Evolutionary conservation across 2,113 vertebrate genomes (phyloP).

Genomic region (Peromyscus polionotus): DNA sequence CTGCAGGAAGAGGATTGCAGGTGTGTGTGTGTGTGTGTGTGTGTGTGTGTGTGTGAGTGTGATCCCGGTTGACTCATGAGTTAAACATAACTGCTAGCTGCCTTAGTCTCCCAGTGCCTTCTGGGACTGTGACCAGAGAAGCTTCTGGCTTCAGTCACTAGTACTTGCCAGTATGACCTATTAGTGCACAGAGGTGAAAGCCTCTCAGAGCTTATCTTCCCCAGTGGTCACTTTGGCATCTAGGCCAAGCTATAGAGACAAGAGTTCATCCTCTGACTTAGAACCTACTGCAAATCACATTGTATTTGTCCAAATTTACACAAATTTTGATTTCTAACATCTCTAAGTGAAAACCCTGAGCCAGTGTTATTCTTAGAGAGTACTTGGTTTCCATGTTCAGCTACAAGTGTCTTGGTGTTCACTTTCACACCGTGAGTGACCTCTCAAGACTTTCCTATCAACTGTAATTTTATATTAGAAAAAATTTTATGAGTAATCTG

Average conservation of each 20-base stretch:
- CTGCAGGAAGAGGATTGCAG: background rate
- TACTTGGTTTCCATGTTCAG: background rate
- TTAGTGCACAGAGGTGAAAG: background rate
- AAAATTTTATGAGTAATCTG: conserved; percentile 14
- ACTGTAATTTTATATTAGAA: conserved; percentile 64
- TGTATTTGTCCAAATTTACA: background rate
- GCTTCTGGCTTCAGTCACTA: background rate
- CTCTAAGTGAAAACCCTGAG: background rate
- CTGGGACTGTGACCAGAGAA: background rate
- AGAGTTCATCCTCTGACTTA: background rate
- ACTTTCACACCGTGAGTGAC: conserved; percentile 34
- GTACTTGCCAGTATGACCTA: background rate
- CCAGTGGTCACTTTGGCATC: background rate
- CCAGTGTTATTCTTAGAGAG: background rate
- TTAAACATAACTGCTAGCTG: conserved; percentile 29
- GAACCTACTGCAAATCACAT: background rate
- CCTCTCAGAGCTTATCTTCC: background rate
- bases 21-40: background rate
- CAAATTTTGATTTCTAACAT: background rate
- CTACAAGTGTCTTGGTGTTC: background rate
- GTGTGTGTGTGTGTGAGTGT: background rate
- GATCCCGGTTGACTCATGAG: background rate
- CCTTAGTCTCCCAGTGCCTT: conserved; percentile 24
- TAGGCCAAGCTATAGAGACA: background rate
- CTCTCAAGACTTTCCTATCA: conserved; percentile 27